Evolutionary conservation across 2,113 vertebrate genomes (phyloP).

Genomic region (Cercocebus atys): DNA sequence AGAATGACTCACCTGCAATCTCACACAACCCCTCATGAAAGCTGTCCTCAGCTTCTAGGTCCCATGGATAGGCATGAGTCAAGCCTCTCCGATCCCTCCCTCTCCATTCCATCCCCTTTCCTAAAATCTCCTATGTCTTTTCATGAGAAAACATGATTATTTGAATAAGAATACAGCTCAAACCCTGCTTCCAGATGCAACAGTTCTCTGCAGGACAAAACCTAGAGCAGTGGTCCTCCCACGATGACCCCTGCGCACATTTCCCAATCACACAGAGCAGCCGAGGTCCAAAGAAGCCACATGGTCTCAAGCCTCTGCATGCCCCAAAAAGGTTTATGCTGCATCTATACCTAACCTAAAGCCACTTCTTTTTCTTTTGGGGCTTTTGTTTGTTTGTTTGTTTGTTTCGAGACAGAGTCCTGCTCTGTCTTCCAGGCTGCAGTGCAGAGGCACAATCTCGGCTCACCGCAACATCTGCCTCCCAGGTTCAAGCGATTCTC

Average conservation of each 20-base stretch:
- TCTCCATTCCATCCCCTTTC: background rate
- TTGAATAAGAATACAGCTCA: background rate
- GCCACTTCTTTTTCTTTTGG: too few species aligned
- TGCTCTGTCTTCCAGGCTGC: too few species aligned
- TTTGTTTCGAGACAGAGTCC: too few species aligned
- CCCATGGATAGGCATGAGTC: background rate
- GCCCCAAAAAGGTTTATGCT: background rate
- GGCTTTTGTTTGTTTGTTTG: too few species aligned
- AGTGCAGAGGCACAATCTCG: too few species aligned
- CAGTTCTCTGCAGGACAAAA: background rate
- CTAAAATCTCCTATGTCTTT: background rate
- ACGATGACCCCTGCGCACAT: background rate
- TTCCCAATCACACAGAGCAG: background rate
- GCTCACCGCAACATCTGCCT: too few species aligned
- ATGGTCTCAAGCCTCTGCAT: background rate
- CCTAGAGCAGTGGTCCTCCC: background rate
- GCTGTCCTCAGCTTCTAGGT: background rate
- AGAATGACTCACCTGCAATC: background rate
- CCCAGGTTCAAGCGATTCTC: too few species aligned
- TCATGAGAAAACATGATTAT: background rate
- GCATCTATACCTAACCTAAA: background rate
- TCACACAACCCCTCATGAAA: background rate
- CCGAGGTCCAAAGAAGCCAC: background rate
- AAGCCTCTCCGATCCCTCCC: background rate
- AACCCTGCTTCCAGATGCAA: background rate